A percentile compares a stretch with the other conserved stretches of the same genome.
Evolutionary conservation across 2,113 vertebrate genomes (phyloP).

Genomic region (Clarias batrachus): DNA sequence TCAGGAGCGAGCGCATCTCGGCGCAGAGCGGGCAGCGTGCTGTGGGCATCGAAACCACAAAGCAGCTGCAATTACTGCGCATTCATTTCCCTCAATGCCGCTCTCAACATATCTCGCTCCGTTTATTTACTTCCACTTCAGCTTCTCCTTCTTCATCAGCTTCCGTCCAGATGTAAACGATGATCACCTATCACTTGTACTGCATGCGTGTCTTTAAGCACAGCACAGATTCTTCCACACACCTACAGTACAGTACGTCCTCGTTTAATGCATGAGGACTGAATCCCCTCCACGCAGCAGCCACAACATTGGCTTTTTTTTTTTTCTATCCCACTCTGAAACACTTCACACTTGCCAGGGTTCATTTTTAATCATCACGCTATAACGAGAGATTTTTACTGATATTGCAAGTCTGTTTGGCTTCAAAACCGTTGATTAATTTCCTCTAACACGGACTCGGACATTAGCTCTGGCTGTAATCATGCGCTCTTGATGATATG

Average conservation of each 20-base stretch:
- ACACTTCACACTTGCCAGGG: slow-evolving; percentile 6
- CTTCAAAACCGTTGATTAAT: neutral
- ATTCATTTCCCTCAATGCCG: neutral
- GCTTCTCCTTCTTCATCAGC: neutral
- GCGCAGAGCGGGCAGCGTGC: neutral
- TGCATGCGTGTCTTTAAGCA: neutral
- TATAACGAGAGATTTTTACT: neutral
- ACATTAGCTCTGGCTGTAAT: neutral
- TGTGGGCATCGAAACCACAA: slow-evolving; percentile 6
- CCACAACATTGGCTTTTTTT: neutral
- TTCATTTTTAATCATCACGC: slow-evolving; percentile 33
- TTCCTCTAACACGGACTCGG: too few relatives aligned
- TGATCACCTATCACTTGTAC: neutral
- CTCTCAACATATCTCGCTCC: neutral
- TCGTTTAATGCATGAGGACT: neutral
- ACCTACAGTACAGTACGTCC: neutral
- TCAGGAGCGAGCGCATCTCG: neutral
- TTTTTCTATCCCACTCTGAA: neutral
- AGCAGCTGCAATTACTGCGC: neutral
- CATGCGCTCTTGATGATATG: too few relatives aligned
- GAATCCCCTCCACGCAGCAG: neutral
- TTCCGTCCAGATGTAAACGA: neutral
- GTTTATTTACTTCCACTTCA: neutral
- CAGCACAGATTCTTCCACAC: neutral
- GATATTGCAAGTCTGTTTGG: neutral